Conservation (phyloP, 2,888 invertebrate species). For the Caenorhabditis macrosperma region DNA sequence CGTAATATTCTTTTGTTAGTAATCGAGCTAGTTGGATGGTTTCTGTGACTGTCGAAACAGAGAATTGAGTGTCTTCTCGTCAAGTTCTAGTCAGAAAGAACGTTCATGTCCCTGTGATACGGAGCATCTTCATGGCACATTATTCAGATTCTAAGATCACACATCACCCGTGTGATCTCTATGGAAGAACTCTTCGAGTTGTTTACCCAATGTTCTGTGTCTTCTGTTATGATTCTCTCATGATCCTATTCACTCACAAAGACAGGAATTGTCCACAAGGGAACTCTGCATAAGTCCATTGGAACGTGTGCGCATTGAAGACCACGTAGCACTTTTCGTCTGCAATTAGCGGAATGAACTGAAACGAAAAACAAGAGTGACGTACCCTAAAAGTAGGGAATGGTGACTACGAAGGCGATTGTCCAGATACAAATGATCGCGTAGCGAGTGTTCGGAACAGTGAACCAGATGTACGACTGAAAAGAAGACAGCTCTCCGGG, state of each 20-base stretch:
- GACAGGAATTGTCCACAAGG: conserved; percentile 49
- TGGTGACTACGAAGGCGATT: conserved; percentile 44
- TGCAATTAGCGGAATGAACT: conserved; percentile 6
- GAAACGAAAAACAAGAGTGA: background rate
- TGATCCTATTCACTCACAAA: conserved; percentile 12
- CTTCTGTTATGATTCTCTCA: background rate
- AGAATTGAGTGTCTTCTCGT: too few relatives aligned
- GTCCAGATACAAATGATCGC: conserved; percentile 48
- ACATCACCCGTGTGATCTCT: too few relatives aligned
- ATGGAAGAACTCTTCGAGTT: too few relatives aligned
- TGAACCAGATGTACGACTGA: conserved; percentile 48
- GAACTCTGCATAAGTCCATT: conserved; percentile 45
- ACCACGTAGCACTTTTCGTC: conserved; percentile 41
- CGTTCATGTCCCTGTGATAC: too few relatives aligned
- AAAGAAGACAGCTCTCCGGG: background rate
- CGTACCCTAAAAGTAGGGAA: conserved; percentile 61
- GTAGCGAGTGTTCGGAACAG: conserved; percentile 27
- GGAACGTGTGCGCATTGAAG: conserved; percentile 43
- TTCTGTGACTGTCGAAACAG: too few relatives aligned
- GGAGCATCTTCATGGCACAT: too few relatives aligned
- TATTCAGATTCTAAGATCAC: too few relatives aligned
- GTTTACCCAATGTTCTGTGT: background rate
- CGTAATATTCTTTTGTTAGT: too few relatives aligned
- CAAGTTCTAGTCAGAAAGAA: too few relatives aligned
- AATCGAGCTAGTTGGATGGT: too few relatives aligned